Base-by-base conservation (phyloP, 2,888 invertebrate genomes). In the Noctua janthina region DNA sequence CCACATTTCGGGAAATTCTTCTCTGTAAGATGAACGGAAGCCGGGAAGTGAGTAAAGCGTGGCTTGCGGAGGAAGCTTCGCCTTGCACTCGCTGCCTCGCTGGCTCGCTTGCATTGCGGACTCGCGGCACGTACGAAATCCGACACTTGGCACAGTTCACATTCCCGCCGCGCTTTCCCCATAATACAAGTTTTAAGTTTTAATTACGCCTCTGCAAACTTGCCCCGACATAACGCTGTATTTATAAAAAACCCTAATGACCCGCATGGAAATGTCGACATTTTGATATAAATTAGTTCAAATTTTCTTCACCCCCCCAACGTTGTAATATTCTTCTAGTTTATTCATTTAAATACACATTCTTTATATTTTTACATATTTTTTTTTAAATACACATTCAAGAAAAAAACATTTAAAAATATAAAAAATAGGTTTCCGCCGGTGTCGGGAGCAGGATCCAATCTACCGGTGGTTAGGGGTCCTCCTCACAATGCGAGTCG, bases 101-200 rank as follows among this genome's bases (percentile, higher is more conserved):
- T 62, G 67, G 23, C 67, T 46, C n/a, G n/a, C 89, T 90, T 91
- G 91, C 94, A 94, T 96, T 95, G 94, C 91, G 91, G 90, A 95
- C 88, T 89, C 96, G 83, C 82, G 90, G 92, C 96, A 96, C 96
- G 96, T 96, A 93, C 94, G 87, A 94, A 95, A 95, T 94, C 95
- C 94, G 94, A 95, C 96, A 96, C 95, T 96, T 96, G 96, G 96
- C 96, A 94, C 94, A 92, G 93, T 93, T 92, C 94, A 93, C 94
- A 94, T 93, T 92, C 93, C 92, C 92, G 91, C 90, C 92, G 91
- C 92, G 92, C 92, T 92, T 90, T 91, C 83, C 89, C 93, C 92
- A 92, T 95, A 94, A 95, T 94, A 94, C 92, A 94, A 95, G 93
- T 95, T 96, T 95, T 94, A 94, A 96, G 94, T 96, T 96, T 96